Evolutionary conservation across 2,888 invertebrate genomes (phyloP).

Genomic region (Heliconius aoede): DNA sequence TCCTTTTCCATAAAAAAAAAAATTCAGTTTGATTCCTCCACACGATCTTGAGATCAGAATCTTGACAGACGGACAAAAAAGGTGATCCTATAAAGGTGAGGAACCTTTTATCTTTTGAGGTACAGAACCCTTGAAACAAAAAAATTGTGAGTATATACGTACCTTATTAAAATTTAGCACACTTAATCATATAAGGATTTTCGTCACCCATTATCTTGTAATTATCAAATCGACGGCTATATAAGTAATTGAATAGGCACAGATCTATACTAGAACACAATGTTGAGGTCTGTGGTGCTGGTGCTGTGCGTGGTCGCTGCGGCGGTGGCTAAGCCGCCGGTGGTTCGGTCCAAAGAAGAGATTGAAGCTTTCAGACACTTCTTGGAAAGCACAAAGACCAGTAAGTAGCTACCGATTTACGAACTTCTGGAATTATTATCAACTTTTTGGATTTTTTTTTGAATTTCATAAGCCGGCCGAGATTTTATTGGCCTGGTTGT

Average conservation of each 20-base stretch:
- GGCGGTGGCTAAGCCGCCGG: conserved; percentile 59
- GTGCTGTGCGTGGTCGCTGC: conserved; percentile 57
- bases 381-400: conserved; percentile 64
- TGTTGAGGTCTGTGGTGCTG: conserved; percentile 58
- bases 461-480: no score
- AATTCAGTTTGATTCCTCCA: no score
- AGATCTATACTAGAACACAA: conserved; percentile 47
- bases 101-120: no score
- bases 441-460: no score
- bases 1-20: no score
- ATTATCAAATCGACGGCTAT: conserved; percentile 40
- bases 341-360: conserved; percentile 63
- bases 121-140: not conserved
- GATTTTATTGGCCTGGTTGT: no score
- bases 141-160: not conserved
- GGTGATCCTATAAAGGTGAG: no score
- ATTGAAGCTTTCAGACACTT: conserved; percentile 67
- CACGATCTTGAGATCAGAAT: no score
- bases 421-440: no score
- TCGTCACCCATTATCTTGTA: conserved; percentile 4
- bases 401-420: conserved; percentile 53
- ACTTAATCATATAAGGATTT: not conserved
- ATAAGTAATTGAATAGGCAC: conserved; percentile 29
- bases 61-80: no score
- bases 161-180: not conserved